Evolutionary conservation across 1,140 invertebrate species (phyloP), one percentile per base, ranked within the genome.

Genomic region (Calliopsis andreniformis): DNA sequence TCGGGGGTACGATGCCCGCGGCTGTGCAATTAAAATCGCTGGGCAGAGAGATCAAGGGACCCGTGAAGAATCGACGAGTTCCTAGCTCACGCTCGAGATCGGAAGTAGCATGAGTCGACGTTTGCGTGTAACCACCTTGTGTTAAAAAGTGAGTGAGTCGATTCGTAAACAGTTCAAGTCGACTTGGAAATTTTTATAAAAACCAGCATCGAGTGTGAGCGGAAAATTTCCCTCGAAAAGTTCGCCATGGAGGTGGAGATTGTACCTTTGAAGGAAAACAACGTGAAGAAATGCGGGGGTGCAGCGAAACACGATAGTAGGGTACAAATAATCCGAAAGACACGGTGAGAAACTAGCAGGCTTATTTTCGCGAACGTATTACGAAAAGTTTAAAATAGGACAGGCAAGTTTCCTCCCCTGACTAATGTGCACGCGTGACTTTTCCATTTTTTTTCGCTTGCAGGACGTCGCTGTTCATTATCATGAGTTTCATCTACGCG

Each of bases 401-500:
- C 35, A 10, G 4, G 35, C 10, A 10, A 39, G 35, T 10, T 39
- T 3, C 3, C 10, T 39, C 4, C 35, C 35, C 4, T 10, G 3
- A 10, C 10, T 10, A 20, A 7, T 18, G 18, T 8, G 55, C 2
- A 20, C 32, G 18, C 55, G 32, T 7, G 55, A 32, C n/a, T 30
- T 69, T 69, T 42, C n/a, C 12, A 2, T 73, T 67, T 30, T 39
- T 20, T 62, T 39, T 4, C 23, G 23, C 3, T 69, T 55, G 71
- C 94, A 98, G 97, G 94, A 98, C 97, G 79, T 98, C 97, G 78
- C 93, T 98, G 76, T 98, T 98, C 93, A 98, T 98, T 92, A 97
- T 97, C 90, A 96, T 97, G 93, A 98, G 97, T 92, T 97, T 98
- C 92, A 96, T 98, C 84, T 98, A 98, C 92, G 97, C 96, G 81